Evolutionary conservation across 2,797 vertebrate genomes (phyloP).

Genomic region (Halcyon chelicuti): DNA sequence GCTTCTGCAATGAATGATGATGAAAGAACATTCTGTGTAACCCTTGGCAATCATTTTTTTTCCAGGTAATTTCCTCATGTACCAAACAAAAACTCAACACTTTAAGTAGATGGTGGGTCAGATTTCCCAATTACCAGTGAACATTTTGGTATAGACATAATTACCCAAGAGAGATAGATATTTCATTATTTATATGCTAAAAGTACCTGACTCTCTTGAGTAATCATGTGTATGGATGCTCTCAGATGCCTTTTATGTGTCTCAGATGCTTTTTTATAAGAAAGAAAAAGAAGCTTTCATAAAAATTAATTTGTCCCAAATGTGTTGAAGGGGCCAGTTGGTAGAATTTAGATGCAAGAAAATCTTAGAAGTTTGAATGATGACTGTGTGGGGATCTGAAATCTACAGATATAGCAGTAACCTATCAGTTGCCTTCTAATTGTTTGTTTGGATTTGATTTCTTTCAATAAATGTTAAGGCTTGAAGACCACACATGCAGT

Average conservation of each 20-base stretch:
- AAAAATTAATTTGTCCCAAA: slow-evolving; percentile 43
- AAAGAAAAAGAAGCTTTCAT: slow-evolving; percentile 1
- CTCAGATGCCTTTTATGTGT: neutral
- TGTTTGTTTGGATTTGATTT: slow-evolving; percentile 65
- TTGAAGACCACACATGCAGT: slow-evolving; percentile 33
- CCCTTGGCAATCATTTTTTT: neutral
- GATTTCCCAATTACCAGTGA: slow-evolving; percentile 40
- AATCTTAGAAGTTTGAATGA: neutral
- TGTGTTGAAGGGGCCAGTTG: neutral
- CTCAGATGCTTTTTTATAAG: slow-evolving; percentile 16
- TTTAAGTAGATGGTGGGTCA: slow-evolving; percentile 27
- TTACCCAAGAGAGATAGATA: slow-evolving; percentile 24
- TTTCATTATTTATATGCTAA: slow-evolving; percentile 33
- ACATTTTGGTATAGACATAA: slow-evolving; percentile 18
- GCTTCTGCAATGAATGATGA: slow-evolving; percentile 38
- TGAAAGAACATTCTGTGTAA: slow-evolving; percentile 63
- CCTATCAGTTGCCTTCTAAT: slow-evolving; percentile 45
- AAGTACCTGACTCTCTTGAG: neutral
- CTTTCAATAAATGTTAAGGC: slow-evolving; percentile 62
- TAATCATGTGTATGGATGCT: neutral
- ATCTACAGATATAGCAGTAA: slow-evolving; percentile 24
- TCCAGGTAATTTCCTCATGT: slow-evolving; percentile 31
- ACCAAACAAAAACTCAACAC: neutral
- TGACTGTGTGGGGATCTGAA: neutral
- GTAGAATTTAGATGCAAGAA: slow-evolving; percentile 8